Evolutionary conservation across 1,140 invertebrate genomes (phyloP), one percentile per base, ranked within the genome.

Genomic region (Saccostrea echinata): DNA sequence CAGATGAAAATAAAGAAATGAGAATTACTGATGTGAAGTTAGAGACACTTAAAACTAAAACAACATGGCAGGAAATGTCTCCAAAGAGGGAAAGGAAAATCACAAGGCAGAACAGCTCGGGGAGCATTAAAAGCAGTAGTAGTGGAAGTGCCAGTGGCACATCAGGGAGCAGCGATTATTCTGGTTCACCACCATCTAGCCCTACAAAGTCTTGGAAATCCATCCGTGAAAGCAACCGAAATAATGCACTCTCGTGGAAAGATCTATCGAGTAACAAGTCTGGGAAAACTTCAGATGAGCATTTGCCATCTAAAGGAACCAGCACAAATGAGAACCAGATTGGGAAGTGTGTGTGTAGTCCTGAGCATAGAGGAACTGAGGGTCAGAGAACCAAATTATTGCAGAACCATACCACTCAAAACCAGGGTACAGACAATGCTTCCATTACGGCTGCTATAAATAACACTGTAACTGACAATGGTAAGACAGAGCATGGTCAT

Each of bases 231-330:
- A 84, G 84, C 2, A 91, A 89, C 76, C 81, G 88, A 83, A 91
- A 91, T 71, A 87, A 91, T 33, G 57, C 88, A 33, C 57, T 89
- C n/a, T 91, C 90, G 27, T 91, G 91, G 91, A 91, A 92, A 80
- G 90, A 92, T 53, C 61, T 90, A 13, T 92, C 92, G 9, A 13
- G 68, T 18, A 76, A 33, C 30, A 76, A 76, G 68, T 76, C 12
- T 30, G 68, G 12, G 27, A 16, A 76, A 11, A 76, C 24, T 30
- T 76, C 68, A 16, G 68, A 76, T 8, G 68, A 76, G 68, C 24
- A 76, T 76, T 76, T 76, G 27, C 91, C 92, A 24, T 90, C 89
- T 0, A 91, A 91, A 51, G 55, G 57, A 43, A 61, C 82, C 43
- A 82, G 81, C 43, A 61, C 88, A 89, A 80, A 88, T 68, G 84